Evolutionary conservation across 30 jellyfish, hydroid and myxozoan species (phyloP), one percentile per base, ranked within the genome.

Genomic region (Catostylus mosaicus): DNA sequence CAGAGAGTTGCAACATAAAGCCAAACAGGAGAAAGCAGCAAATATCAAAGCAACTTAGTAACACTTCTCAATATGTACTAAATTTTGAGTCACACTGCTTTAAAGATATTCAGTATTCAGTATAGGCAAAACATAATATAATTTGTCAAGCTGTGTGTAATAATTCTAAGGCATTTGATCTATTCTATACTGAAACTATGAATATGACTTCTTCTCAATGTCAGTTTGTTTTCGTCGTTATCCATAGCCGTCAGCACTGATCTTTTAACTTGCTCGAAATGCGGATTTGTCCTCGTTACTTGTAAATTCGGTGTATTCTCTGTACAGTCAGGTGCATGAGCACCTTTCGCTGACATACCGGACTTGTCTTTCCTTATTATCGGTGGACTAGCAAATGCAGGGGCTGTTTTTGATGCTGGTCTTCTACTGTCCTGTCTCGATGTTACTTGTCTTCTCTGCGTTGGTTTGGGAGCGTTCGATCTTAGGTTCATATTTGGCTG

Each of bases 381-480:
- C 8, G 71, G 38, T 59, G 71, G 71, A 59, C 71, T 59, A 59
- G 71, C 71, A 59, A 22, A 22, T 59, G 71, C 37, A 59, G 71
- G 71, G n/a, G 71, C 11, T 59, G 19, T 20, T 12, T 20, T 3
- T 22, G 11, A 2, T 1, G 24, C 26, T 26, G 36, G 11, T 5
- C n/a, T 7, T 27, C 38, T 22, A n/a, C 38, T 20, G 38, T 27
- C 71, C 16, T 16, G 38, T 5, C 26, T 59, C 19, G 71, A 24
- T 27, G 4, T 24, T 27, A 16, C 9, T 3, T 23, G 11, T 27
- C 26, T 23, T 59, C n/a, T 18, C 8, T 5, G 24, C 19, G 67
- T 43, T 43, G 56, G 56, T n/a, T n/a, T n/a, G n/a, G n/a, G n/a
- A n/a, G n/a, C n/a, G n/a, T n/a, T n/a, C n/a, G n/a, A n/a, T n/a